Conservation (phyloP, 2,888 invertebrate species). For the Eristalis tenax region DNA sequence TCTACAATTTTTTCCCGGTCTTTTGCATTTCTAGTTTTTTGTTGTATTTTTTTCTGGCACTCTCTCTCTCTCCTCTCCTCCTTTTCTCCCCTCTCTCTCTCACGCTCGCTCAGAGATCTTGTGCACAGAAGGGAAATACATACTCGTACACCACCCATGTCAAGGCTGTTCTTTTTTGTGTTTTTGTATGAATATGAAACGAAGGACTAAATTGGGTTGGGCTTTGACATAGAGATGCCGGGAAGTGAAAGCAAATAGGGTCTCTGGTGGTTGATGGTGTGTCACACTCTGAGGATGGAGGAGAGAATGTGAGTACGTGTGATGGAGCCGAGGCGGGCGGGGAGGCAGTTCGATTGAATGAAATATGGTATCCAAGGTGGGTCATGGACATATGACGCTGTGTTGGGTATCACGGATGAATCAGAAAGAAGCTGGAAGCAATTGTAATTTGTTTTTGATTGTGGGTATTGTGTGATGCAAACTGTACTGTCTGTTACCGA, state of each 20-base stretch:
- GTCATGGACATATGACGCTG: constrained; percentile 28
- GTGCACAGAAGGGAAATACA: constrained; percentile 35
- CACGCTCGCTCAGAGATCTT: background rate
- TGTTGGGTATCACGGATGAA: constrained; percentile 6
- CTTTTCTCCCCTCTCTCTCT: too few relatives aligned
- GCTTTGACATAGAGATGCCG: constrained; percentile 60
- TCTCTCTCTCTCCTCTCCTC: background rate
- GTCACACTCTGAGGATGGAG: background rate
- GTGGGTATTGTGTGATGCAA: background rate
- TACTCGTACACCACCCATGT: constrained; percentile 54
- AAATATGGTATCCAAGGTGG: constrained; percentile 47
- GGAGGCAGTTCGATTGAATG: constrained; percentile 35
- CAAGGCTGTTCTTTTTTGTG: constrained; percentile 38
- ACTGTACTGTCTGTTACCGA: background rate
- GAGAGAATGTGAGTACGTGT: background rate
- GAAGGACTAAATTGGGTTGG: constrained; percentile 71
- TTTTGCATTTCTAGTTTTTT: background rate
- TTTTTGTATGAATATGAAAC: constrained; percentile 62
- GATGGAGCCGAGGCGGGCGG: background rate
- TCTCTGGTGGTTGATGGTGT: constrained; percentile 35
- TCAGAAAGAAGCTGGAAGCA: constrained; percentile 24
- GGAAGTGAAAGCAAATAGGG: constrained; percentile 65
- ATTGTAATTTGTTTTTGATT: constrained; percentile 14
- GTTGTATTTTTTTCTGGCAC: background rate
- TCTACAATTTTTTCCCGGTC: constrained; percentile 31